These are phyloP conservation scores for Cyclura pinguis DNA, from an alignment of 2,797 vertebrate genomes.

Conservation along the genomic window DNA sequence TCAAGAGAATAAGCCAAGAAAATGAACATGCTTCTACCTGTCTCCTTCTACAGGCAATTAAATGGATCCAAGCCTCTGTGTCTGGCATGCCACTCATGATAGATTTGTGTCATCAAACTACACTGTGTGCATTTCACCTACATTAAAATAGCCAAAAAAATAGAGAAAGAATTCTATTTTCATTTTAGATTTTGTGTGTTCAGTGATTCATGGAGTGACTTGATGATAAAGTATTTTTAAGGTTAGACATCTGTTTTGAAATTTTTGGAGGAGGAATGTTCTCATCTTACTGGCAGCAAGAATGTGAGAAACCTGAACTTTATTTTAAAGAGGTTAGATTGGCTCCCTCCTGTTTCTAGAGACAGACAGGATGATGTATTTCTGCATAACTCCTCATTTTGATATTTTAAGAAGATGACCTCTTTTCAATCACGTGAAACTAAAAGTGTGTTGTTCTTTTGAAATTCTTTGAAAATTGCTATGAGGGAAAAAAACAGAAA, in stretches of 20 bases:
- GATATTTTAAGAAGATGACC: conserved; percentile 37
- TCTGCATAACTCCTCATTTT: conserved; percentile 44
- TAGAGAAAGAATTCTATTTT: neutral
- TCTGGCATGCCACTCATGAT: neutral
- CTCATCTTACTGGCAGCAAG: conserved; percentile 27
- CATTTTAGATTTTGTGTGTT: neutral
- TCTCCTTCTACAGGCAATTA: neutral
- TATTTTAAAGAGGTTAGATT: conserved; percentile 28
- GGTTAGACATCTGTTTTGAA: conserved; percentile 5
- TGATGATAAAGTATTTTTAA: neutral
- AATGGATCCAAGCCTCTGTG: neutral
- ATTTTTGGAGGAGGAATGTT: conserved; percentile 19
- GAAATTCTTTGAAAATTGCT: conserved; percentile 30
- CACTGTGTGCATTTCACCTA: neutral
- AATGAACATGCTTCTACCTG: neutral
- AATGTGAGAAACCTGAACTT: conserved; percentile 47
- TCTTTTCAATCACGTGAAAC: conserved; percentile 43
- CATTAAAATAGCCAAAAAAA: neutral
- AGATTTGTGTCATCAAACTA: neutral
- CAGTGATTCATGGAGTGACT: fast-evolving
- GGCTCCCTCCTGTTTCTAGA: conserved; percentile 21
- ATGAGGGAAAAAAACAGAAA: neutral
- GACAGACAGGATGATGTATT: conserved; percentile 41
- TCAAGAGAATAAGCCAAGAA: fast-evolving
- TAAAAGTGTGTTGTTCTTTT: conserved; percentile 41